Conservation (phyloP, 2,888 invertebrate genomes). For the Tenthredo mesomela region DNA sequence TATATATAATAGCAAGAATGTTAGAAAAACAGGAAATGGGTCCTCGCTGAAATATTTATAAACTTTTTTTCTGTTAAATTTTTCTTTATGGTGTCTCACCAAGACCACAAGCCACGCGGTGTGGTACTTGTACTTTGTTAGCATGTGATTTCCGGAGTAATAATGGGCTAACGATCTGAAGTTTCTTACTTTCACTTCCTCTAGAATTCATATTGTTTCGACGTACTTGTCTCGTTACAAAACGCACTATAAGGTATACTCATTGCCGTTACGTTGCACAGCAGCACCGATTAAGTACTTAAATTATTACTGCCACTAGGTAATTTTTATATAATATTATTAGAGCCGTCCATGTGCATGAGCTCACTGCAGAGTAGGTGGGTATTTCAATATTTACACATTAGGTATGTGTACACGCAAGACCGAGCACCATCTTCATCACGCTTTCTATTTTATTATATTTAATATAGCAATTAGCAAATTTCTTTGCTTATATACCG, state of each 20-base stretch:
- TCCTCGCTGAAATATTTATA: not conserved
- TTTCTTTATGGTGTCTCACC: not conserved
- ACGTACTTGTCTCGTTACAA: slow-evolving; percentile 31
- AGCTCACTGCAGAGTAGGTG: not conserved
- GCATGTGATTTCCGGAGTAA: slow-evolving; percentile 29
- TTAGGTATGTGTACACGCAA: slow-evolving; percentile 6
- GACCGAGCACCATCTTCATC: not conserved
- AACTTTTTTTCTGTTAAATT: not conserved
- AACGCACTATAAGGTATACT: not conserved
- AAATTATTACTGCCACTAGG: slow-evolving; percentile 14
- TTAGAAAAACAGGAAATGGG: not conserved
- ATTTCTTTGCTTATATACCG: slow-evolving; percentile 2
- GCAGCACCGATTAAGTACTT: not conserved
- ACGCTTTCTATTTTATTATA: slow-evolving; percentile 27
- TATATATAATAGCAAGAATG: not conserved
- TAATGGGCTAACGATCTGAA: slow-evolving; percentile 25
- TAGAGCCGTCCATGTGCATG: not conserved
- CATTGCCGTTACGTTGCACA: slow-evolving; percentile 18
- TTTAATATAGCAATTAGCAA: slow-evolving; percentile 20
- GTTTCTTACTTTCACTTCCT: slow-evolving; percentile 50
- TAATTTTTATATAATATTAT: slow-evolving; percentile 36
- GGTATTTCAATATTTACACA: slow-evolving; percentile 21
- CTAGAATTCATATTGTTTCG: slow-evolving; percentile 42
- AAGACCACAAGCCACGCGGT: not conserved
- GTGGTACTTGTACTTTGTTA: not conserved